Evolutionary conservation across 2,888 invertebrate species (phyloP), one percentile per base, ranked within the genome.

Genomic region (Spisula subtruncata): DNA sequence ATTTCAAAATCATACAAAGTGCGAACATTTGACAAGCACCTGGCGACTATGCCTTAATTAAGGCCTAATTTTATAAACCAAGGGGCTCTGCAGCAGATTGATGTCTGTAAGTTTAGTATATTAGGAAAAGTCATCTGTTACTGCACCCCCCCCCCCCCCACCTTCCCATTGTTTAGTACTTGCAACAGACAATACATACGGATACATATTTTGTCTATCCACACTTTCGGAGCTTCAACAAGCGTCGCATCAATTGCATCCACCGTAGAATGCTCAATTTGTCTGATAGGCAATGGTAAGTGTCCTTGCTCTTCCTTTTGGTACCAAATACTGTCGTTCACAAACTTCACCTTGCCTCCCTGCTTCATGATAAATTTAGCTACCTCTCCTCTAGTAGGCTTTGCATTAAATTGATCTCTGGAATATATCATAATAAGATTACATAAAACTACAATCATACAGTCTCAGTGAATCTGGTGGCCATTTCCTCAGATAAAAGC

Each of bases 311-410:
- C 84, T 89, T 79, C 80, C 16, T 18, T 93, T 46, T 71, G 16
- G 54, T 89, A 94, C 98, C 98, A 98, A 0, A 96, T 93, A 12
- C 97, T 94, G 1, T 97, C 96, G 25, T 97, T 97, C 10, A 96
- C 94, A 94, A 98, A 98, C 93, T 98, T 98, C 0, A 99, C 97
- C 88, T 97, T 97, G 1, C 98, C 98, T n/a, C 98, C 98, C 48
- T 98, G 97, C 96, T 97, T 97, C 0, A 98, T 97, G 82, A 99
- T 97, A 96, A 99, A 99, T 97, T 99, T 98, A 14, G 99, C 98
- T 0, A 98, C 98, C 0, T 98, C 98, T 92, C 99, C 97, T 96
- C 99, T 98, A 56, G 98, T 12, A 25, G 75, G 0, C 5, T 32
- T 75, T 35, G n/a, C 14, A 75, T 16, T 14, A 20, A 75, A 75